These are phyloP conservation scores for Itoplectis maculator DNA, from an alignment of 2,888 invertebrate genomes.

Conservation along the genomic window DNA sequence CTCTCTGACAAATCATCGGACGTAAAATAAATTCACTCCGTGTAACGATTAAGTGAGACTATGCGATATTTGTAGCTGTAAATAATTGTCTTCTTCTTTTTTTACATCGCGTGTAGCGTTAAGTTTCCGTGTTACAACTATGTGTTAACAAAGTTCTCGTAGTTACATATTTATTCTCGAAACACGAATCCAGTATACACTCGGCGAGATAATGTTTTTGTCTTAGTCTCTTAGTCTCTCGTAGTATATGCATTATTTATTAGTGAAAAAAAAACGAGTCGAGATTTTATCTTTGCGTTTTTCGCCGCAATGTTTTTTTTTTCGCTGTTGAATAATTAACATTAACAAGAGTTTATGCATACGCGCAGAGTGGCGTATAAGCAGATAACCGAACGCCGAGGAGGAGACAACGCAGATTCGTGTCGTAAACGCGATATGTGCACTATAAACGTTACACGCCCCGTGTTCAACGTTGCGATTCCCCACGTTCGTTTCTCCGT, in stretches of 20 bases:
- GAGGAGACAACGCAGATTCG: constrained; percentile 15
- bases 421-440: too few species aligned
- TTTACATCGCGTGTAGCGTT: constrained; percentile 1
- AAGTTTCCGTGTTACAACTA: not conserved
- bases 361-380: not conserved
- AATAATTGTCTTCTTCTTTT: constrained; percentile 23
- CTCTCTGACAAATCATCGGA: constrained; percentile 12
- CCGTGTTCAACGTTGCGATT: too few species aligned
- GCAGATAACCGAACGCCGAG: not conserved
- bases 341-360: constrained; percentile 21
- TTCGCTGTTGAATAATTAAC: constrained; percentile 15
- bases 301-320: constrained; percentile 4
- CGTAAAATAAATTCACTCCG: constrained; percentile 21
- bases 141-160: not conserved
- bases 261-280: not conserved
- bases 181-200: not conserved
- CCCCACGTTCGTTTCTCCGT: too few species aligned
- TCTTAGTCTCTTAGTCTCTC: not conserved
- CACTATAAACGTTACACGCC: too few species aligned
- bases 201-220: constrained; percentile 7
- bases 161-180: constrained; percentile 15
- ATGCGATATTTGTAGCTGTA: constrained; percentile 15
- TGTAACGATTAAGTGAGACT: constrained; percentile 17
- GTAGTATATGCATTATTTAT: constrained; percentile 13
- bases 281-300: not conserved